Percentiles rank a stretch among this genome's conserved stretches.
Conservation (phyloP, 2,888 invertebrate species). For the Chromoteleia sp. region DNA sequence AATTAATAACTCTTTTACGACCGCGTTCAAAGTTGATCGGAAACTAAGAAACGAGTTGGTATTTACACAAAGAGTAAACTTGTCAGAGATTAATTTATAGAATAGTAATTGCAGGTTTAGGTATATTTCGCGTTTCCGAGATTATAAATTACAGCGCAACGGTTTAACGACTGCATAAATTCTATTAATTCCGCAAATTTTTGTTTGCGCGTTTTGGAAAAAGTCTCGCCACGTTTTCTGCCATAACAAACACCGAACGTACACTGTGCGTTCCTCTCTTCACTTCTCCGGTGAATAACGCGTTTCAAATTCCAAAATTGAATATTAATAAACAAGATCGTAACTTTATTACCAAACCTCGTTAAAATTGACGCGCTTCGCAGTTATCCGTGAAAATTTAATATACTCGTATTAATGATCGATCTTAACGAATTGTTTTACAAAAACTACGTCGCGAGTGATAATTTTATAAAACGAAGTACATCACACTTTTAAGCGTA, state of each 20-base stretch:
- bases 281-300: too few relatives aligned
- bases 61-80: slow-evolving; percentile 58
- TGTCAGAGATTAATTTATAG: slow-evolving; percentile 60
- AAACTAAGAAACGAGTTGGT: slow-evolving; percentile 13
- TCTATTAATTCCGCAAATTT: slow-evolving; percentile 46
- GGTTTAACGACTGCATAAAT: slow-evolving; percentile 40
- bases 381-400: slow-evolving; percentile 8
- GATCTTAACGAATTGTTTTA: not conserved
- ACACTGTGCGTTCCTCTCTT: too few relatives aligned
- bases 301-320: not conserved
- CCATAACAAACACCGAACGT: slow-evolving; percentile 7
- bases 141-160: slow-evolving; percentile 45
- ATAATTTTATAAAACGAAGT: slow-evolving; percentile 24
- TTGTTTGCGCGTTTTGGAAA: slow-evolving; percentile 9
- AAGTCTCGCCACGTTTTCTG: not conserved
- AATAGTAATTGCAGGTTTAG: slow-evolving; percentile 40
- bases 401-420: slow-evolving; percentile 17
- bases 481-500: slow-evolving; percentile 18
- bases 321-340: slow-evolving; percentile 35
- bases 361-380: slow-evolving; percentile 11
- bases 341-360: slow-evolving; percentile 16
- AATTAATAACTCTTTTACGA: not conserved
- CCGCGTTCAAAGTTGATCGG: not conserved
- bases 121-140: slow-evolving; percentile 49
- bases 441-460: slow-evolving; percentile 28